phyloP scores from a whole-genome alignment of 1,140 invertebrate species.

The Calliphora vicina region DNA sequence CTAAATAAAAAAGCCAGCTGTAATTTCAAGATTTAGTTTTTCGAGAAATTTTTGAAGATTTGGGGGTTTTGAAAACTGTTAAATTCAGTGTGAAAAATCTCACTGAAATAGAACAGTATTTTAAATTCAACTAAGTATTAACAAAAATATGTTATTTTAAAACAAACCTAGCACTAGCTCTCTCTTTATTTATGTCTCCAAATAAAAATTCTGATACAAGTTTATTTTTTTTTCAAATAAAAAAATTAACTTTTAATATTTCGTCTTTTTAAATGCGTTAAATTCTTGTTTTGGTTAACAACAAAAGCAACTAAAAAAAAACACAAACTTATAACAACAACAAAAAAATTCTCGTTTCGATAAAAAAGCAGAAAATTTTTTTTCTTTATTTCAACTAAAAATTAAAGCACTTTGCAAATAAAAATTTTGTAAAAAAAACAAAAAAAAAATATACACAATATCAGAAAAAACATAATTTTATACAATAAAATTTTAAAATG shows the following conservation, averaged over 20 bases:
- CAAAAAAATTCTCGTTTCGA: neutral
- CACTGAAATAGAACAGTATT: too few species aligned
- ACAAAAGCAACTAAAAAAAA: neutral
- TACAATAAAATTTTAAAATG: neutral
- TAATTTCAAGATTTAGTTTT: too few species aligned
- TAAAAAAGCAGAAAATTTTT: neutral
- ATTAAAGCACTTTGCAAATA: neutral
- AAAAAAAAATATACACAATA: constrained; percentile 17
- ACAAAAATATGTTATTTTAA: too few species aligned
- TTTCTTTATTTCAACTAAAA: neutral
- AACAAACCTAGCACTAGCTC: neutral
- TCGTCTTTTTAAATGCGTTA: neutral
- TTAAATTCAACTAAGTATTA: too few species aligned
- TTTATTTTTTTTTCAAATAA: neutral
- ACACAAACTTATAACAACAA: neutral
- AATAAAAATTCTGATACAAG: neutral
- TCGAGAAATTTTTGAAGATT: too few species aligned
- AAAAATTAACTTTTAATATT: neutral
- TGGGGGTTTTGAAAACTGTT: too few species aligned
- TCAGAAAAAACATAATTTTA: constrained; percentile 16
- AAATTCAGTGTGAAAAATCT: too few species aligned
- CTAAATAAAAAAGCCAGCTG: too few species aligned
- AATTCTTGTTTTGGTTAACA: constrained; percentile 4
- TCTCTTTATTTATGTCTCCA: neutral
- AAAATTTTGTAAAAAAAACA: constrained; percentile 22